Evolutionary conservation across 2,888 invertebrate genomes (phyloP).

Genomic region (Cepaea hortensis): DNA sequence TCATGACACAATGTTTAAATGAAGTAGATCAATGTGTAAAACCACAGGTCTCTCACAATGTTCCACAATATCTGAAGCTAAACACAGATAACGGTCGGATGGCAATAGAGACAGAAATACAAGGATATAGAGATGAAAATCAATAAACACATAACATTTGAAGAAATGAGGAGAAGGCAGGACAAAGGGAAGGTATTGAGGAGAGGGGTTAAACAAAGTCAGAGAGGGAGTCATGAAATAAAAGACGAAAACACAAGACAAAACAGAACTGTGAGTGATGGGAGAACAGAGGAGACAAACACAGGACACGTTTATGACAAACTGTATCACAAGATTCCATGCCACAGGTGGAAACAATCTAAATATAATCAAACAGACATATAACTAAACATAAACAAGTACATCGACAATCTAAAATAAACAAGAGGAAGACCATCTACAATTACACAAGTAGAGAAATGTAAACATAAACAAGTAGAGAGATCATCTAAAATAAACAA

Average conservation of each 20-base stretch:
- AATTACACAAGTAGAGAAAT: too few species aligned
- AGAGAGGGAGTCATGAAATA: not conserved
- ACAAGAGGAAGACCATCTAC: not conserved
- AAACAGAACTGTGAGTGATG: not conserved
- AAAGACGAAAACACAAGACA: not conserved
- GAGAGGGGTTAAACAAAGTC: not conserved
- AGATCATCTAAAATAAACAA: too few species aligned
- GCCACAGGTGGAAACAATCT: not conserved
- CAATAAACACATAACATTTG: not conserved
- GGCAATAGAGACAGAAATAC: not conserved
- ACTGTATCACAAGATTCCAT: not conserved
- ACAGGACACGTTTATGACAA: not conserved
- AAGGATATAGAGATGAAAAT: not conserved
- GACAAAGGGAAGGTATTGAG: not conserved
- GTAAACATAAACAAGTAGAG: too few species aligned
- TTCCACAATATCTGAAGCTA: too few species aligned
- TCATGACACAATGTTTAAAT: too few species aligned
- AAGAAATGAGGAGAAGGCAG: not conserved
- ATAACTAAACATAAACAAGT: not conserved
- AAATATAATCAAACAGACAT: not conserved
- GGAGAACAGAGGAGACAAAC: not conserved
- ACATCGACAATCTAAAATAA: not conserved
- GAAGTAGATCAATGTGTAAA: too few species aligned
- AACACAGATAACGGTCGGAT: too few species aligned
- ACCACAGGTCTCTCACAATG: too few species aligned